These are phyloP conservation scores for Cathartes aura DNA, from an alignment of 2,113 vertebrate genomes.

Conservation along the genomic window DNA sequence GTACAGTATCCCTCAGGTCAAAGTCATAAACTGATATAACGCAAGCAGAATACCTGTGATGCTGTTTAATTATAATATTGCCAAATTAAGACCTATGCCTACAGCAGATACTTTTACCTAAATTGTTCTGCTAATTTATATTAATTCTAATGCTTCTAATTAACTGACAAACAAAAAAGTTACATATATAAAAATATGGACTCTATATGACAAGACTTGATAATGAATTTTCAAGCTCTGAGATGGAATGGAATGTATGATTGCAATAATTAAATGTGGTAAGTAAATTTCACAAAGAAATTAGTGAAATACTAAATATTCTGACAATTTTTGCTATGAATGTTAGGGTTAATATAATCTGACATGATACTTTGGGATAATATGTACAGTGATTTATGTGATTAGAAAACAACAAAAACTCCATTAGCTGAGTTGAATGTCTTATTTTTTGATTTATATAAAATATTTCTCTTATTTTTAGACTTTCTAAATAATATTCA, in stretches of 20 bases:
- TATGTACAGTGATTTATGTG: slow-evolving; percentile 26
- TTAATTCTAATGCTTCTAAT: slow-evolving; percentile 40
- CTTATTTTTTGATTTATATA: slow-evolving; percentile 43
- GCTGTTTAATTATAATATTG: background rate
- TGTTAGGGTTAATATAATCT: slow-evolving; percentile 1
- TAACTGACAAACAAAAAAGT: slow-evolving; percentile 33
- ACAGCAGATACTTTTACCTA: background rate
- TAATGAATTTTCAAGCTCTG: slow-evolving; percentile 43
- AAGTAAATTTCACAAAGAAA: slow-evolving; percentile 9
- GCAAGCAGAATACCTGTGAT: background rate
- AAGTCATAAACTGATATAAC: slow-evolving; percentile 19
- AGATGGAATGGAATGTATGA: background rate
- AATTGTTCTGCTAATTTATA: background rate
- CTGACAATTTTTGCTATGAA: background rate
- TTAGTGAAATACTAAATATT: slow-evolving; percentile 5
- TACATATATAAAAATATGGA: background rate
- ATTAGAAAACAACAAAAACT: slow-evolving; percentile 19
- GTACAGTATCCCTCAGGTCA: background rate
- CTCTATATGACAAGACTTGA: background rate
- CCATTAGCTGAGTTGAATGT: slow-evolving; percentile 13
- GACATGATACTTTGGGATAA: background rate
- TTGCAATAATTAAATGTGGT: slow-evolving; percentile 23
- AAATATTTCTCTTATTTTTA: slow-evolving; percentile 1
- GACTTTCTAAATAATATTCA: slow-evolving; percentile 3
- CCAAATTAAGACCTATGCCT: background rate